Conservation (phyloP, 2,113 vertebrate genomes). For the Upupa epops region DNA sequence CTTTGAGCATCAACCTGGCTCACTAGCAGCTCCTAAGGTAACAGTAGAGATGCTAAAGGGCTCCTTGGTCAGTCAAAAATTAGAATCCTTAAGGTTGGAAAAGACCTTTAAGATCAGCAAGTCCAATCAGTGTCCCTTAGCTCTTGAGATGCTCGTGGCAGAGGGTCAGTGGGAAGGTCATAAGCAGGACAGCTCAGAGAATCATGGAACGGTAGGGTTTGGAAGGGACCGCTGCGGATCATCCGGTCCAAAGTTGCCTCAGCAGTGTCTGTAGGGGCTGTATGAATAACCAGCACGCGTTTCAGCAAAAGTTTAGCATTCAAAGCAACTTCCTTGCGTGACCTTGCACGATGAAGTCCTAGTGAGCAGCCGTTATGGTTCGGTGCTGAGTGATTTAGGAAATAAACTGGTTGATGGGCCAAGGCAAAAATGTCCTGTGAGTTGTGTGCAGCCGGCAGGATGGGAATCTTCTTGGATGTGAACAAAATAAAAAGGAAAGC, state of each 20-base stretch:
- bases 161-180: not conserved
- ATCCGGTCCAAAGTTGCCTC: not conserved
- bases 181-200: not conserved
- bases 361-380: not conserved
- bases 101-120: no score
- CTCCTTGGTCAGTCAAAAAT: not conserved
- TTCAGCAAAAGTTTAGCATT: slow-evolving; percentile 16
- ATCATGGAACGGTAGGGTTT: no score
- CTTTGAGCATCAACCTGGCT: not conserved
- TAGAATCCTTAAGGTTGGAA: not conserved
- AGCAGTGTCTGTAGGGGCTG: not conserved
- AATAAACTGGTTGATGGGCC: not conserved
- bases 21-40: not conserved
- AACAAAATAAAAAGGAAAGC: not conserved
- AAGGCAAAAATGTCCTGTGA: not conserved
- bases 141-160: not conserved
- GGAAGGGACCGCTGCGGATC: no score
- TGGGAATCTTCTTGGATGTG: not conserved
- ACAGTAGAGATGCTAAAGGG: not conserved
- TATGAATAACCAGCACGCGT: not conserved
- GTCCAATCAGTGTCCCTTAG: not conserved
- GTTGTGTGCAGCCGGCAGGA: not conserved
- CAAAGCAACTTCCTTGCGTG: not conserved
- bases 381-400: not conserved
- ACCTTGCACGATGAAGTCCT: not conserved